These are phyloP conservation scores for Urocyon cinereoargenteus DNA, from an alignment of 2,797 vertebrate genomes.

Conservation along the genomic window DNA sequence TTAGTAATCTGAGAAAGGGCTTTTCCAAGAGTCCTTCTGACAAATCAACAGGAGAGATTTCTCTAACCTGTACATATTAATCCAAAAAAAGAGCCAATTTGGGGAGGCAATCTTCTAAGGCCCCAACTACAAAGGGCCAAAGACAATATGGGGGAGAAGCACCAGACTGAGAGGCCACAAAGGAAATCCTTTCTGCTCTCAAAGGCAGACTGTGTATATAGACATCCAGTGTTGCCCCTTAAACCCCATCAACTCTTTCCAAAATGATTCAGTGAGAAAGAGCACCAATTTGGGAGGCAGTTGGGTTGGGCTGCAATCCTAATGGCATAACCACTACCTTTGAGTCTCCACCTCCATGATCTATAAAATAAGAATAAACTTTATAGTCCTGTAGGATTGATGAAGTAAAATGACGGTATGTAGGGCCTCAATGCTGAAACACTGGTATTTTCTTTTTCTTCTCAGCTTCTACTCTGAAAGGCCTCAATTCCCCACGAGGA, in stretches of 20 bases:
- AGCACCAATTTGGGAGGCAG: neutral
- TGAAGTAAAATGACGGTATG: neutral
- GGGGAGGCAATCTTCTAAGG: neutral
- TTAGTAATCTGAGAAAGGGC: neutral
- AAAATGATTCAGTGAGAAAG: neutral
- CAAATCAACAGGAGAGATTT: neutral
- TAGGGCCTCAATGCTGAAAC: neutral
- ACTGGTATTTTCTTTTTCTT: neutral
- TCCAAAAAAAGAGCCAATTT: conserved; percentile 11
- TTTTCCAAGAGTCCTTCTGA: neutral
- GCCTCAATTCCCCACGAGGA: neutral
- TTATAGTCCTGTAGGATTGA: neutral
- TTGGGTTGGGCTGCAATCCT: neutral
- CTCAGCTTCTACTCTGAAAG: neutral
- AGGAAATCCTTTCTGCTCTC: neutral
- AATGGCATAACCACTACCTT: neutral
- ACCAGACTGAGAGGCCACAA: neutral
- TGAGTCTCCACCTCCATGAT: neutral
- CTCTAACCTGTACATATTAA: neutral
- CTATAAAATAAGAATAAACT: conserved; percentile 37
- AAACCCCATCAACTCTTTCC: neutral
- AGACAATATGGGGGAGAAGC: neutral
- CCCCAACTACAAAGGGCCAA: neutral
- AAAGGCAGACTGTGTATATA: neutral
- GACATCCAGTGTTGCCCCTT: neutral